Percentiles rank a stretch among this genome's conserved stretches.
phyloP scores from a whole-genome alignment of 2,797 vertebrate genomes.

The Zalophus californianus region DNA sequence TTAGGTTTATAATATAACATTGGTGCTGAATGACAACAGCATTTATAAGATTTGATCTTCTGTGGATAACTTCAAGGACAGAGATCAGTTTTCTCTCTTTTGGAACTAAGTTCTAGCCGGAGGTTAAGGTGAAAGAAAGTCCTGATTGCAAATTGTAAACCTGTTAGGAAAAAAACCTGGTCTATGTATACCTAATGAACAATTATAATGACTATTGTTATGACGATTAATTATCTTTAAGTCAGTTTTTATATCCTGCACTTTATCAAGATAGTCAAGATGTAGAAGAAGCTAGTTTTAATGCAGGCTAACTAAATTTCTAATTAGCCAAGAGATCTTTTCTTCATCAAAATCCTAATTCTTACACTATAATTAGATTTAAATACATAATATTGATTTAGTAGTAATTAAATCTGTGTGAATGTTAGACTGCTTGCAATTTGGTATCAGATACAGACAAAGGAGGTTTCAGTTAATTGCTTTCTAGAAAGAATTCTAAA shows the following conservation, averaged over 20 bases:
- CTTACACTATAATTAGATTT: conserved; percentile 78
- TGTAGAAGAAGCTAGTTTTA: conserved; percentile 65
- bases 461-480: conserved; percentile 63
- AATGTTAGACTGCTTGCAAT: conserved; percentile 76
- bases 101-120: neutral
- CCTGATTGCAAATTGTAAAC: neutral
- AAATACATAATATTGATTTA: conserved; percentile 82
- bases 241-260: conserved; percentile 19
- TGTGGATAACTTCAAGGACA: neutral
- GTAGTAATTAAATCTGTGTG: conserved; percentile 79
- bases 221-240: neutral
- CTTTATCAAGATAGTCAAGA: neutral
- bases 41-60: neutral
- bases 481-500: conserved; percentile 69
- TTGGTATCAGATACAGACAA: conserved; percentile 75
- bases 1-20: neutral
- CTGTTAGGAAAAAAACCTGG: neutral
- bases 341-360: conserved; percentile 75
- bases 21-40: neutral
- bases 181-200: neutral
- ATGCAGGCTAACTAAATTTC: conserved; percentile 68
- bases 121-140: neutral
- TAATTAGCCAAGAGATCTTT: conserved; percentile 68
- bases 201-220: neutral
- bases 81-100: neutral